Percentiles rank a stretch among this genome's conserved stretches.
Evolutionary conservation across 2,113 vertebrate species (phyloP).

Genomic region (Rhinoptilus africanus): DNA sequence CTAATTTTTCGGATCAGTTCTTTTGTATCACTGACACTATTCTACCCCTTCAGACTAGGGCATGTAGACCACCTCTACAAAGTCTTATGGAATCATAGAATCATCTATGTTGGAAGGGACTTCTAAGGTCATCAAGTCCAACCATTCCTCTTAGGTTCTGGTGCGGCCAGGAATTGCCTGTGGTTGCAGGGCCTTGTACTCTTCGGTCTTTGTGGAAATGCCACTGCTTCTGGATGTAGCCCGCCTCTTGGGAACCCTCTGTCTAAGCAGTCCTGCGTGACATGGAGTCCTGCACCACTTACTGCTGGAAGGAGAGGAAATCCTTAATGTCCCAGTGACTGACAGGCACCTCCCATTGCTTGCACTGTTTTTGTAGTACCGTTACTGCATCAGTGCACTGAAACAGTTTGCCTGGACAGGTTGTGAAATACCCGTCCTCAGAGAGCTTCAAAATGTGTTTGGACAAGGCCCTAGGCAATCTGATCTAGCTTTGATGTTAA

Average conservation of each 20-base stretch:
- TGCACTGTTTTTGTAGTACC: background rate
- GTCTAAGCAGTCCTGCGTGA: background rate
- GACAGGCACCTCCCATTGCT: background rate
- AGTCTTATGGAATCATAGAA: background rate
- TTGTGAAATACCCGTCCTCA: background rate
- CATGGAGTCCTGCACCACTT: background rate
- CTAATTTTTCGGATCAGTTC: background rate
- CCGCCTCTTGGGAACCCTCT: background rate
- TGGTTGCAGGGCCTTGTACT: background rate
- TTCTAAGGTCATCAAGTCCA: no score
- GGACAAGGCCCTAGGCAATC: conserved; percentile 24
- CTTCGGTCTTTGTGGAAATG: background rate
- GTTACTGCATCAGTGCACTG: background rate
- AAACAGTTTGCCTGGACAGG: background rate
- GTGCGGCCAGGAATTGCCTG: background rate
- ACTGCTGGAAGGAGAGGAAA: background rate
- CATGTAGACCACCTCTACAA: background rate
- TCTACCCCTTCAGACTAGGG: background rate
- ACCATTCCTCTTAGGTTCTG: background rate
- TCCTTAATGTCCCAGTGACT: background rate
- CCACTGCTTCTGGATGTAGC: background rate
- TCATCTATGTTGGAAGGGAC: no score
- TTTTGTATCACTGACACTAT: background rate
- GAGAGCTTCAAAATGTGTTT: background rate
- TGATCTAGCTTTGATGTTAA: background rate